A percentile compares a stretch with the other conserved stretches of the same genome.
Evolutionary conservation across 2,797 vertebrate genomes (phyloP).

Genomic region (Pygocentrus nattereri): DNA sequence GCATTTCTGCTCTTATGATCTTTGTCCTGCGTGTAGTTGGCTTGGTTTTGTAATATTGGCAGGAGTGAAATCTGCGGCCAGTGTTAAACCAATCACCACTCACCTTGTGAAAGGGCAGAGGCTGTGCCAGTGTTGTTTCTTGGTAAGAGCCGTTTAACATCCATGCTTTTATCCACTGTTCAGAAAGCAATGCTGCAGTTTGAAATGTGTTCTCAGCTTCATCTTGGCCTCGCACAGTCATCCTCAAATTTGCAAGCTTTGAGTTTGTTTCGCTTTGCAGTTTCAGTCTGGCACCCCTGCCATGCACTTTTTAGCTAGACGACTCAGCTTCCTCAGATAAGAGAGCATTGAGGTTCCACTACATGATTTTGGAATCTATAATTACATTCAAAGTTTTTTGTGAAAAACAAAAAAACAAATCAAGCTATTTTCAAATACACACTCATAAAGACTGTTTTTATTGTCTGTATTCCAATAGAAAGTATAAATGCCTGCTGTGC

Average conservation of each 20-base stretch:
- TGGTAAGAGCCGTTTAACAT: background rate
- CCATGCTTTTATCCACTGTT: background rate
- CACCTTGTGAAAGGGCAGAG: background rate
- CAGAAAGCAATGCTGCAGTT: constrained; percentile 3
- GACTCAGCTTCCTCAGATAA: background rate
- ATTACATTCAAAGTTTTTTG: background rate
- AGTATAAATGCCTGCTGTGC: background rate
- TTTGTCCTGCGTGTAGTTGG: background rate
- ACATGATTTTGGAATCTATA: background rate
- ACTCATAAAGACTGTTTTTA: background rate
- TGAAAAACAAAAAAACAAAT: background rate
- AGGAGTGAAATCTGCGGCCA: background rate
- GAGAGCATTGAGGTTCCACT: too few species aligned
- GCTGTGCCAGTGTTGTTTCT: background rate
- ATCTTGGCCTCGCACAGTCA: background rate
- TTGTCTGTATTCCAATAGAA: too few species aligned
- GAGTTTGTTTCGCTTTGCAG: background rate
- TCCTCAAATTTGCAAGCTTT: constrained; percentile 11
- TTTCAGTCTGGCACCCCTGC: background rate
- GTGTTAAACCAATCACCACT: constrained; percentile 27
- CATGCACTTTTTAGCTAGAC: background rate
- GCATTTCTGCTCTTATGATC: background rate
- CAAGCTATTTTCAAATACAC: background rate
- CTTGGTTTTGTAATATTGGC: background rate
- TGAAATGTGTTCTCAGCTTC: constrained; percentile 10